A percentile compares a stretch with the other conserved stretches of the same genome.
phyloP scores from a whole-genome alignment of 2,797 vertebrate genomes.

The Bufotes viridis region DNA sequence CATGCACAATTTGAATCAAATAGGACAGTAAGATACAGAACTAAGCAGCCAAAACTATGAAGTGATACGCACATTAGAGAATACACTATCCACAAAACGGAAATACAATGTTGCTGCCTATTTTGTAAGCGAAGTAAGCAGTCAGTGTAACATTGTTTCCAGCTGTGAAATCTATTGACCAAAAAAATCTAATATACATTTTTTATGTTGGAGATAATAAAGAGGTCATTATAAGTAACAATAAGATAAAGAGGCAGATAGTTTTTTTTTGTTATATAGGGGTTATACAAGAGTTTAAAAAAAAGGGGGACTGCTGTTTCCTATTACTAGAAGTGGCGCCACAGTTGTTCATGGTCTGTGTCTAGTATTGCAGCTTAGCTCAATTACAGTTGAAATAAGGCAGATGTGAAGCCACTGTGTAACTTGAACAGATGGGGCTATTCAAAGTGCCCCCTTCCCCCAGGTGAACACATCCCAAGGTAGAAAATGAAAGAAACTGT shows the following conservation, averaged over 20 bases:
- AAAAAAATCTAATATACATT: not conserved
- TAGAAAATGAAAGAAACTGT: no score
- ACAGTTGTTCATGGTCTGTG: not conserved
- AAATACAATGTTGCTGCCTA: not conserved
- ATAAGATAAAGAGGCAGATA: not conserved
- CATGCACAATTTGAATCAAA: constrained; percentile 61
- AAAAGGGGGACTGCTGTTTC: not conserved
- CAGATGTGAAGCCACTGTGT: no score
- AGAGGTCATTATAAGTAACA: not conserved
- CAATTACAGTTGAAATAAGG: no score
- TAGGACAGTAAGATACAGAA: constrained; percentile 38
- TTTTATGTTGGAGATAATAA: not conserved
- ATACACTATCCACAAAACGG: not conserved
- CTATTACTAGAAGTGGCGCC: not conserved
- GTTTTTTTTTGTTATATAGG: not conserved
- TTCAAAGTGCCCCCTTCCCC: no score
- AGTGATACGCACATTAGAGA: constrained; percentile 30
- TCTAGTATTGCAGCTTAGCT: no score
- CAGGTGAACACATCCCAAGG: no score
- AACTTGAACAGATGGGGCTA: no score
- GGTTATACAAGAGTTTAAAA: not conserved
- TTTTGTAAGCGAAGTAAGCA: not conserved
- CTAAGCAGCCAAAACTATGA: constrained; percentile 35
- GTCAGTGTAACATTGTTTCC: not conserved
- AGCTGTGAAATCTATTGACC: constrained; percentile 28